phyloP scores from a whole-genome alignment of 1,140 invertebrate species.

The Neomicropteryx cornuta region DNA sequence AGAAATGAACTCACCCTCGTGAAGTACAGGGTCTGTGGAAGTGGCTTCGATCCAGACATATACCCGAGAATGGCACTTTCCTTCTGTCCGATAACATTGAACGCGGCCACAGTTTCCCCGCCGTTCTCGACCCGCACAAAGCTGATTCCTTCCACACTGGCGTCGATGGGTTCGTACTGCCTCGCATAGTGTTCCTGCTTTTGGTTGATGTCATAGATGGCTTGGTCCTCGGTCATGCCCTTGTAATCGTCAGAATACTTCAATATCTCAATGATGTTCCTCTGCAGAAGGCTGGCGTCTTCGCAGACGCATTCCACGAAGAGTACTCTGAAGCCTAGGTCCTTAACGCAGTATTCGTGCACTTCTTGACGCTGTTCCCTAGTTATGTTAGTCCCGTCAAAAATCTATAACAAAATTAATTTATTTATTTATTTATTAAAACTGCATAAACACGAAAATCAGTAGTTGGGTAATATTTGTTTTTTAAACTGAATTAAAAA shows the following conservation, averaged over 20 bases:
- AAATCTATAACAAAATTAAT: conserved; percentile 53
- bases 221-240: conserved; percentile 61
- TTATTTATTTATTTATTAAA: conserved; percentile 4
- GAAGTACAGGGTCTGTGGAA: conserved; percentile 36
- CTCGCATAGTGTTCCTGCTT: conserved; percentile 79
- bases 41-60: conserved; percentile 31
- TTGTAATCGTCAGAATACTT: conserved; percentile 84
- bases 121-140: conserved; percentile 35
- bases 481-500: too few species aligned
- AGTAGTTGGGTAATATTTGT: conserved; percentile 3
- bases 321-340: conserved; percentile 75
- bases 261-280: conserved; percentile 84
- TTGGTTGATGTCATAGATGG: conserved; percentile 69
- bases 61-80: conserved; percentile 36
- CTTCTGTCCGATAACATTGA: conserved; percentile 32
- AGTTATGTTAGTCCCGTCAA: conserved; percentile 90
- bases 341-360: conserved; percentile 57
- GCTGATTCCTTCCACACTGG: conserved; percentile 25
- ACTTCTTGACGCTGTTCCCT: conserved; percentile 65
- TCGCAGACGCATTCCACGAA: conserved; percentile 91
- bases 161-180: conserved; percentile 60
- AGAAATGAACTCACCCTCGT: conserved; percentile 38
- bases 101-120: conserved; percentile 33
- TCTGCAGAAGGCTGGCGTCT: conserved; percentile 67
- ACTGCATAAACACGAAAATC: neutral